These are phyloP conservation scores for Chrysomallon squamiferum DNA, from an alignment of 1,140 invertebrate species.

Conservation along the genomic window DNA sequence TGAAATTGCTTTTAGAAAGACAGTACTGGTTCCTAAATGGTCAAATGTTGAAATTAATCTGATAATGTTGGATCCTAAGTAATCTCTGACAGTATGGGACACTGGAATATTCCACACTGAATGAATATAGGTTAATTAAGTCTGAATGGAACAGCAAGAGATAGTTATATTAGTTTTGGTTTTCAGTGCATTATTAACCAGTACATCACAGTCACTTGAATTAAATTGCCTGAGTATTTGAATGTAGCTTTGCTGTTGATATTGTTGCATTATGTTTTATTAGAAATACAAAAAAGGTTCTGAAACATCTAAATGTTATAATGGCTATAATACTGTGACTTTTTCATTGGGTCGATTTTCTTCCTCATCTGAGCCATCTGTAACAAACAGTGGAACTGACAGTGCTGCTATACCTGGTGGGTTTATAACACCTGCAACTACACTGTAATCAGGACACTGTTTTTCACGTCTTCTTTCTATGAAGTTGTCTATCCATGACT, in stretches of 20 bases:
- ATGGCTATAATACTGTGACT: constrained; percentile 53
- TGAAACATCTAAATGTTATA: background rate
- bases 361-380: constrained; percentile 49
- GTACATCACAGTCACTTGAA: background rate
- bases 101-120: no score
- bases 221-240: background rate
- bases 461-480: constrained; percentile 44
- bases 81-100: no score
- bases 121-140: no score
- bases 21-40: no score
- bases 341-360: constrained; percentile 47
- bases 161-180: no score
- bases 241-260: no score
- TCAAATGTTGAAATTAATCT: no score
- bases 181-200: background rate
- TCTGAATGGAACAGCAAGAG: no score
- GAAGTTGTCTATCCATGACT: constrained; percentile 30
- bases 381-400: constrained; percentile 55
- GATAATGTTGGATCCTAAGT: no score
- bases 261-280: no score
- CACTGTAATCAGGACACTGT: constrained; percentile 47
- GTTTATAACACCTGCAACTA: constrained; percentile 53
- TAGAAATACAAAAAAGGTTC: background rate
- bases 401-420: constrained; percentile 55
- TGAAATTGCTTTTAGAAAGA: no score